Conservation (phyloP, 2,797 vertebrate species). For the Pelodytes ibericus region DNA sequence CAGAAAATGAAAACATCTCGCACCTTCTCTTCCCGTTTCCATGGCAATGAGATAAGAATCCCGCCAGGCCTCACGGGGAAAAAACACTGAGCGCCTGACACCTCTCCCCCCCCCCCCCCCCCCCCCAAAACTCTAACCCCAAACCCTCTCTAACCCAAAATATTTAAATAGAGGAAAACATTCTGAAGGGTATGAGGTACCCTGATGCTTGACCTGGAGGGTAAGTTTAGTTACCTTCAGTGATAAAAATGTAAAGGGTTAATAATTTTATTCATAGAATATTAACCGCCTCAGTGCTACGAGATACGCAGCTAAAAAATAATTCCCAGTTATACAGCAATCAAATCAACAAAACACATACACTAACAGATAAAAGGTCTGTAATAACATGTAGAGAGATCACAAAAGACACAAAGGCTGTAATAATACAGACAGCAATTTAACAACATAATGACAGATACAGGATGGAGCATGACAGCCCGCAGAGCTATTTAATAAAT, state of each 20-base stretch:
- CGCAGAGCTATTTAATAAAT: background rate
- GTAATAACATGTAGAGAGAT: slow-evolving; percentile 3
- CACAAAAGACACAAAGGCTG: background rate
- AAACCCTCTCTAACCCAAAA: slow-evolving; percentile 23
- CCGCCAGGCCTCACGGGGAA: slow-evolving; percentile 42
- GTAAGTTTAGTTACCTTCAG: background rate
- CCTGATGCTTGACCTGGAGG: background rate
- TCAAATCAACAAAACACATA: background rate
- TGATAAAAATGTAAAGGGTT: background rate
- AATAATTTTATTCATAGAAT: background rate
- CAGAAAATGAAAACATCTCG: slow-evolving; percentile 57
- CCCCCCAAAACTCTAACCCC: slow-evolving; percentile 12
- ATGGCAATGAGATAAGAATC: slow-evolving; percentile 55
- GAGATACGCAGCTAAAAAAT: slow-evolving; percentile 3
- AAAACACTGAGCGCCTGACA: slow-evolving; percentile 29
- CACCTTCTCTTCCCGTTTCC: slow-evolving; percentile 53
- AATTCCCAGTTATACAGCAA: background rate
- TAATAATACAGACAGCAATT: slow-evolving; percentile 5
- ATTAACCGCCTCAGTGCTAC: slow-evolving; percentile 8
- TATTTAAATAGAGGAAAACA: background rate
- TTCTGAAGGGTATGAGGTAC: background rate
- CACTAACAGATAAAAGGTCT: background rate
- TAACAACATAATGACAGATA: slow-evolving; percentile 1
- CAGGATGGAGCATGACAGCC: background rate
- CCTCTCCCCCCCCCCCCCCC: slow-evolving; percentile 3